phyloP scores from a whole-genome alignment of 2,797 vertebrate species.

The Kryptopterus vitreolus region DNA sequence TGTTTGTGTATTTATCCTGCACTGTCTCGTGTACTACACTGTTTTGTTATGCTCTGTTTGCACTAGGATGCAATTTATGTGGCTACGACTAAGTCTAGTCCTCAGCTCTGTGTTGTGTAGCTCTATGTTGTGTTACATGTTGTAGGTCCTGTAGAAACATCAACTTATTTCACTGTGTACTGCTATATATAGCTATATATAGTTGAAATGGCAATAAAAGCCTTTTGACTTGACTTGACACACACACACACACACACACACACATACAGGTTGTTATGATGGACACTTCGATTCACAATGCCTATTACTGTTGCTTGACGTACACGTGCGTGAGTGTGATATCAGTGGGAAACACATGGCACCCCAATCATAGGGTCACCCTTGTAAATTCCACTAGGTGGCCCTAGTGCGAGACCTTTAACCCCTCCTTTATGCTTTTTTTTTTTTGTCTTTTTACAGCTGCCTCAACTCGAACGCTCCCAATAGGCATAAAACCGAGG shows the following conservation, averaged over 20 bases:
- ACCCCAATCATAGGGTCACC: not conserved
- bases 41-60: no score
- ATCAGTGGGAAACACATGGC: not conserved
- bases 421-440: not conserved
- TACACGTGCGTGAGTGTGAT: not conserved
- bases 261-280: not conserved
- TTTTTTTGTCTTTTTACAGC: not conserved
- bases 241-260: not conserved
- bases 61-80: no score
- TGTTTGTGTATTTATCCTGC: no score
- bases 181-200: not conserved
- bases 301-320: not conserved
- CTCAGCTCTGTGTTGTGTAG: no score
- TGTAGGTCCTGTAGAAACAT: no score
- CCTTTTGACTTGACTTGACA: no score
- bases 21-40: no score
- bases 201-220: no score
- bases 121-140: no score
- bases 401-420: constrained; percentile 7
- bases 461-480: not conserved
- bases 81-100: no score
- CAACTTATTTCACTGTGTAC: no score
- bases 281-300: not conserved
- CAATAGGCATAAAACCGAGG: not conserved
- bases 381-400: not conserved